Percentiles rank a stretch among this genome's conserved stretches.
Conservation (phyloP, 2,113 vertebrate genomes). For the Pomatostomus ruficeps region DNA sequence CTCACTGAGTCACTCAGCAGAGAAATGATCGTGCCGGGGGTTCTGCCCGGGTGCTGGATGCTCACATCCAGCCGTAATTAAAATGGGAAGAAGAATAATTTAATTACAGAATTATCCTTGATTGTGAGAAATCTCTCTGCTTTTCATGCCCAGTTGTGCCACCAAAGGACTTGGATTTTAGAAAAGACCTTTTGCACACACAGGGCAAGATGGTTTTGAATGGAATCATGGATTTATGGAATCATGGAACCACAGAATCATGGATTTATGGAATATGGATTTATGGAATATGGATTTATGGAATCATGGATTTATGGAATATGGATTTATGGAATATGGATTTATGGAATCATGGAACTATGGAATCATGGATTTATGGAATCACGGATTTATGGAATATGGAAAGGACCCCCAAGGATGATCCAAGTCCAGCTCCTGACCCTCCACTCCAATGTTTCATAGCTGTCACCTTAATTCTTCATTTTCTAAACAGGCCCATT, state of each 20-base stretch:
- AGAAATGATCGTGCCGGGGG: not conserved
- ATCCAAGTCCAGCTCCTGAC: not conserved
- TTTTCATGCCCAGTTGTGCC: not conserved
- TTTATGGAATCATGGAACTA: not conserved
- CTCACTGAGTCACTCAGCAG: not conserved
- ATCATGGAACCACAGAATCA: not conserved
- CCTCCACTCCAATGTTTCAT: not conserved
- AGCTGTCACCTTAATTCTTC: not conserved
- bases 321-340: too few species aligned
- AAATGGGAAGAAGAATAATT: not conserved
- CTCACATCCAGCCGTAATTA: not conserved
- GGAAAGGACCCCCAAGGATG: not conserved
- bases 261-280: not conserved
- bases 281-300: not conserved
- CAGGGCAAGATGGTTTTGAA: not conserved
- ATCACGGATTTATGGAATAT: not conserved
- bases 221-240: not conserved
- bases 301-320: not conserved
- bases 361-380: not conserved
- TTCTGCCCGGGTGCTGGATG: not conserved
- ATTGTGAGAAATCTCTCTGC: not conserved
- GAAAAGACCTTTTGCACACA: not conserved
- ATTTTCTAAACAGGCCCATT: not conserved
- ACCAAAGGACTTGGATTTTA: not conserved
- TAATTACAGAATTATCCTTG: not conserved